phyloP scores from a whole-genome alignment of 2,113 vertebrate species.

The Hipposideros armiger region DNA sequence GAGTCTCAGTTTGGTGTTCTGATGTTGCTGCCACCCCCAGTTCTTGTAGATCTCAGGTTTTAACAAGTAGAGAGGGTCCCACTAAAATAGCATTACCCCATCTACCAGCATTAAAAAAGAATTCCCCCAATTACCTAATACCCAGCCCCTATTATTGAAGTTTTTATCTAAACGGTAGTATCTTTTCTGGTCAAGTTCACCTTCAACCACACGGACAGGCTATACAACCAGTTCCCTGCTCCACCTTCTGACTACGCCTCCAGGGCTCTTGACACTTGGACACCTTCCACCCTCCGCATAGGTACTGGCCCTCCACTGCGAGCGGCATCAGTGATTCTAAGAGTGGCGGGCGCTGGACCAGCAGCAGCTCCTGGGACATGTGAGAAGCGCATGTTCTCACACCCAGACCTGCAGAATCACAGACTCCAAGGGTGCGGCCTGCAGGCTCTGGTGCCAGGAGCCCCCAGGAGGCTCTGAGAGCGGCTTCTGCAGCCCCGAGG shows the following conservation, averaged over 20 bases:
- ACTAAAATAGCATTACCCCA: not conserved
- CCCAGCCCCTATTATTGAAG: not conserved
- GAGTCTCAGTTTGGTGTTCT: fast-evolving
- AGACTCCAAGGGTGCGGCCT: not conserved
- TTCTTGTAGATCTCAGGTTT: too few species aligned
- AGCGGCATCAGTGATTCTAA: too few species aligned
- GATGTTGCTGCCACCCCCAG: not conserved
- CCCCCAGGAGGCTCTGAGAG: not conserved
- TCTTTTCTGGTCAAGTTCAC: not conserved
- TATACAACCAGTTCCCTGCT: not conserved
- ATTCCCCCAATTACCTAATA: fast-evolving
- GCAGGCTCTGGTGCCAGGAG: fast-evolving
- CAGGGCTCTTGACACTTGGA: not conserved
- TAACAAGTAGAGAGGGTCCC: not conserved
- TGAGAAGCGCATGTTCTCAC: fast-evolving
- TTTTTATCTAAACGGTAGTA: not conserved
- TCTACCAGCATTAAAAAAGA: fast-evolving
- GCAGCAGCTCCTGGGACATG: not conserved
- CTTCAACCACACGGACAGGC: not conserved
- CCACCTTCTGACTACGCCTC: not conserved
- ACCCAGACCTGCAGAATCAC: not conserved
- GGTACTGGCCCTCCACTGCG: not conserved
- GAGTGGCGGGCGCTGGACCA: fast-evolving
- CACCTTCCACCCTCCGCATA: not conserved
- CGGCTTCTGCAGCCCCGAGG: not conserved